Evolutionary conservation across 2,797 vertebrate species (phyloP).

Genomic region (Miichthys miiuy): DNA sequence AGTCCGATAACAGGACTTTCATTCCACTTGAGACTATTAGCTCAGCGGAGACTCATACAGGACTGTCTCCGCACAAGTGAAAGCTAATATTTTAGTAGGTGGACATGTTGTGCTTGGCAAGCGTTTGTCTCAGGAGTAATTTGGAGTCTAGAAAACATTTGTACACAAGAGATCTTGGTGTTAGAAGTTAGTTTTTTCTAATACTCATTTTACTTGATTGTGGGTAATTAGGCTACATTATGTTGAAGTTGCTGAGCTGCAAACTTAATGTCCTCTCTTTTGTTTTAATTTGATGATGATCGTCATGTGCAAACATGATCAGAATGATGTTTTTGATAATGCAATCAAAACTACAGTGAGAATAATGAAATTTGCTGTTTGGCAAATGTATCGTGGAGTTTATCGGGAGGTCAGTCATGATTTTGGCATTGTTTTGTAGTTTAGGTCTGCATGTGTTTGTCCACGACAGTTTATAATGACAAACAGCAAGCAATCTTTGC

Average conservation of each 20-base stretch:
- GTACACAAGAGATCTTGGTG: neutral
- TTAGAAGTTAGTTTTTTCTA: neutral
- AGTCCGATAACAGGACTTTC: constrained; percentile 53
- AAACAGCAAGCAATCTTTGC: neutral
- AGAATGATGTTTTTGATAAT: neutral
- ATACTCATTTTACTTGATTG: constrained; percentile 6
- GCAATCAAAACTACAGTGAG: constrained; percentile 6
- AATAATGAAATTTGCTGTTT: neutral
- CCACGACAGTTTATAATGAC: neutral
- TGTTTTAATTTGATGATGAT: constrained; percentile 25
- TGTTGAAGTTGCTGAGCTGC: constrained; percentile 3
- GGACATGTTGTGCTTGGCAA: constrained; percentile 13
- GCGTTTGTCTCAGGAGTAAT: constrained; percentile 9
- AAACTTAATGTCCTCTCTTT: neutral
- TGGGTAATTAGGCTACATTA: constrained; percentile 22
- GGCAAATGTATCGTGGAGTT: neutral
- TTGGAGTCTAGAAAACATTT: neutral
- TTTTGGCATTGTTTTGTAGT: neutral
- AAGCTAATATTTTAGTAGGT: constrained; percentile 21
- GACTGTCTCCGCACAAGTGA: constrained; percentile 3
- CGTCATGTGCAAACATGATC: constrained; percentile 4
- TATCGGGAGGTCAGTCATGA: neutral
- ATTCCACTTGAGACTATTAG: constrained; percentile 45
- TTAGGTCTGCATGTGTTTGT: neutral
- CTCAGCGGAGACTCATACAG: constrained; percentile 29